Base-by-base conservation (phyloP, 2,113 vertebrate species). In the Riparia riparia region DNA sequence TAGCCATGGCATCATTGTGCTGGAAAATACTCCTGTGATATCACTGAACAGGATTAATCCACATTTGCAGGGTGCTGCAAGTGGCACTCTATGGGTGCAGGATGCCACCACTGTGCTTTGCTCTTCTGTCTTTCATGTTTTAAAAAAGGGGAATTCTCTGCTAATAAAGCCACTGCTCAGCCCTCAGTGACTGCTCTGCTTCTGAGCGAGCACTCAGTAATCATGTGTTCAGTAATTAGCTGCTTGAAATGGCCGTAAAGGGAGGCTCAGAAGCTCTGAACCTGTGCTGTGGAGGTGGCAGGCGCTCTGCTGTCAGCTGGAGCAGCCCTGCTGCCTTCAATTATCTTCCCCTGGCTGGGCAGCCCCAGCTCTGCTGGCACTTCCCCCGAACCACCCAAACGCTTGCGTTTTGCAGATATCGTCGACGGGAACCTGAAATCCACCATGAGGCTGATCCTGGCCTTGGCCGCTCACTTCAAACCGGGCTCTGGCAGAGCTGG, bases 381-480 rank as follows among this genome's bases (percentile, higher is more conserved):
- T 2, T 16, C 29, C 0, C 8, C 2, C 3, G 8, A 9, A 42
- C 20, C 1, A 3, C 51, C 29, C 51, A 0, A 25, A 29, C 20
- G 0, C 17, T 74, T 51, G 25, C 29, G 0, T 94, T 58, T 72
- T 47, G 49, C 96, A 99, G 99, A 99, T 96, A 99, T 99, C 7
- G 98, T 99, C 32, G 99, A 99, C 8, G 99, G 99, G 20, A 99
- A 99, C 97, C 95, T 99, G 92, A 99, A 99, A 96, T 99, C 99
- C n/a, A 98, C 98, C 84, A 99, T 99, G 99, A 98, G 99, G 97
- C 96, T 99, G 70, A 99, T 99, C 96, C 98, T 99, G 92, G 99
- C 99, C 16, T 93, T 99, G 96, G 99, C 99, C 12, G 99, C 99
- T 80, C 99, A 99, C 91, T 99, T 99, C 98, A 99, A 99, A 78